Evolutionary conservation across 2,797 vertebrate genomes (phyloP).

Genomic region (Oophaga sylvatica): DNA sequence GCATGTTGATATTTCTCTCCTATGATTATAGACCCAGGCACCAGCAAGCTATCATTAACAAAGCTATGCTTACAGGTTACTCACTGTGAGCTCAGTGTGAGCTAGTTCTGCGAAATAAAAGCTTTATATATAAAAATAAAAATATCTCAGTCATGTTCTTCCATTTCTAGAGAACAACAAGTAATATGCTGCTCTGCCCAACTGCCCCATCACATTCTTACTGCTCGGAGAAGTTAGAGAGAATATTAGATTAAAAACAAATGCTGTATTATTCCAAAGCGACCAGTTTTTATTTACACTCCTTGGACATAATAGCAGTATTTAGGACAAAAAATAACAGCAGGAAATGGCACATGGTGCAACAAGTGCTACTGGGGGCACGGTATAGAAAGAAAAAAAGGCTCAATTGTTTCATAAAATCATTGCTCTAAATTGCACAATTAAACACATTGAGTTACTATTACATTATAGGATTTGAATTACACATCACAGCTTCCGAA

Average conservation of each 20-base stretch:
- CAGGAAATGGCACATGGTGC: background rate
- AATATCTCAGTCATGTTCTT: constrained; percentile 30
- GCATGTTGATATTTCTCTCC: background rate
- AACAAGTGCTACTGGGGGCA: background rate
- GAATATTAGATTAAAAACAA: constrained; percentile 15
- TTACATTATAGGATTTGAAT: background rate
- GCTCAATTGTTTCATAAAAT: background rate
- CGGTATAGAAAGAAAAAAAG: background rate
- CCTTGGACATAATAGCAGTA: background rate
- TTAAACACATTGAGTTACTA: background rate
- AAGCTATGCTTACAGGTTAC: constrained; percentile 7
- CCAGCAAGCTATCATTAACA: background rate
- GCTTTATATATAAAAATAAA: constrained; percentile 22
- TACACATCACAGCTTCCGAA: constrained; percentile 2
- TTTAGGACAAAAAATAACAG: background rate
- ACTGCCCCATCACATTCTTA: constrained; percentile 19
- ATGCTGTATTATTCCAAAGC: background rate
- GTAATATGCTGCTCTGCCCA: background rate
- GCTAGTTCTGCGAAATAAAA: background rate
- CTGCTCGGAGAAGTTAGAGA: background rate
- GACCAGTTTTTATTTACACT: background rate
- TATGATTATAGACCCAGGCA: background rate
- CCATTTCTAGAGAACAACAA: constrained; percentile 26
- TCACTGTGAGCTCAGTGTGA: background rate
- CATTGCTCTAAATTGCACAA: constrained; percentile 14